Base-by-base conservation (phyloP, 1,140 invertebrate species). In the Schlechtendalia chinensis region DNA sequence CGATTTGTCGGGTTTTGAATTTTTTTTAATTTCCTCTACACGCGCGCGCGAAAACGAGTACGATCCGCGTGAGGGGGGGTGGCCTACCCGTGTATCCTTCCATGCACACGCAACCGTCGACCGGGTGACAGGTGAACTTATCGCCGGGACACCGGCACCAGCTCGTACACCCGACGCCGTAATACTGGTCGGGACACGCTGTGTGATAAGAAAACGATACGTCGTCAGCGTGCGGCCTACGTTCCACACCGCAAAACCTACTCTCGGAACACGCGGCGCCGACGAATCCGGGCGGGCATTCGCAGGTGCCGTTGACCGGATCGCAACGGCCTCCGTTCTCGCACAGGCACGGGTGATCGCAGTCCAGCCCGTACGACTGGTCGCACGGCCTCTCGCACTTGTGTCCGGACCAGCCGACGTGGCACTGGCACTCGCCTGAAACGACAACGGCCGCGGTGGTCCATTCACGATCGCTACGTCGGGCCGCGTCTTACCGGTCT, bases 121-220 rank as follows among this genome's bases (percentile, higher is more conserved):
- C 89, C 16, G 93, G 89, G 86, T 96, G 92, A 84, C 95, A 96
- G 72, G 91, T 88, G 86, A 92, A 96, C 84, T 92, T 90, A 19
- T 91, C 90, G 72, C 90, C 91, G 47, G 47, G 11, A 84, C 95
- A 96, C 81, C 91, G 89, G 84, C 93, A 95, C 0, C 90, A 86
- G 79, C 90, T 86, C 90, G 95, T 93, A 84, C 95, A 96, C 84
- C 95, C 92, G 81, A 94, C 91, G 27, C 95, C 95, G 86, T 90
- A 96, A 85, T 93, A 96, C 65, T 94, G 94, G 85, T 95, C 93
- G 0, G 94, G 93, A 83, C 95, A 96, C 82, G 93, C 93, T 94
- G 85, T 53, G 87, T 86, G 10, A 45, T 45, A 45, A 45, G 39
- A 4, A 45, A 4, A 45, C 39, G 4, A 45, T 45, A 45, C 10